Base-by-base conservation (phyloP, 2,888 invertebrate genomes). In the Diabrotica balteata region DNA sequence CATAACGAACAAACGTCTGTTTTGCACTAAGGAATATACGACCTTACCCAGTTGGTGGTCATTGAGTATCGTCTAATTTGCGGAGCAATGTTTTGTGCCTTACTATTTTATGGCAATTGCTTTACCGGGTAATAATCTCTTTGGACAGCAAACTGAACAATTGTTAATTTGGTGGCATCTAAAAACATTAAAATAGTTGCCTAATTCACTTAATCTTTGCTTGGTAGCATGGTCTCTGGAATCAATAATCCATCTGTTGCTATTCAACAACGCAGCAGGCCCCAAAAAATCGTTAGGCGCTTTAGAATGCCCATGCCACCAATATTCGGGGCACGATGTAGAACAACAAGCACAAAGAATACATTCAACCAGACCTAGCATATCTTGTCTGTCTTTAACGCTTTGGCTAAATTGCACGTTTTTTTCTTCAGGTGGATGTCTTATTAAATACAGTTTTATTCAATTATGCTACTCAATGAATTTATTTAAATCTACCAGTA, bases 341-440 rank as follows among this genome's bases (percentile, higher is more conserved):
- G 91, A 87, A 78, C 94, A 95, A 80, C 94, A 95, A 0, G 92
- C 91, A 79, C 94, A 95, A 17, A 95, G 84, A 59, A 95, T 90
- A 80, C 94, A 95, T 80, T 95, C 94, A 75, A 90, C 89, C 59
- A 90, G 82, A 32, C 91, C 91, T 78, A 91, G 89, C 70, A 91
- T 81, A 76, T 88, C 88, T 10, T 86, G 86, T 58, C 90, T 87
- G 76, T 94, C 93, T 7, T 86, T 86, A 10, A 88, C 84, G 73
- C 90, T 90, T 81, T 94, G 93, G 7, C 90, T 86, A 70, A 88
- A 86, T 74, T 91, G 88, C 5, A 86, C 81, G 5, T 86, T 86
- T 0, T 89, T 85, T 54, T 64, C 55, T 1, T 77, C 73, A 0
- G 78, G 73, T n/a, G 84, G 79, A 4, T 78, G 77, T 53, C 82